Percentiles rank a stretch among this genome's conserved stretches.
These are phyloP conservation scores for Clepsis dumicolana DNA, from an alignment of 2,888 invertebrate species.

Conservation along the genomic window DNA sequence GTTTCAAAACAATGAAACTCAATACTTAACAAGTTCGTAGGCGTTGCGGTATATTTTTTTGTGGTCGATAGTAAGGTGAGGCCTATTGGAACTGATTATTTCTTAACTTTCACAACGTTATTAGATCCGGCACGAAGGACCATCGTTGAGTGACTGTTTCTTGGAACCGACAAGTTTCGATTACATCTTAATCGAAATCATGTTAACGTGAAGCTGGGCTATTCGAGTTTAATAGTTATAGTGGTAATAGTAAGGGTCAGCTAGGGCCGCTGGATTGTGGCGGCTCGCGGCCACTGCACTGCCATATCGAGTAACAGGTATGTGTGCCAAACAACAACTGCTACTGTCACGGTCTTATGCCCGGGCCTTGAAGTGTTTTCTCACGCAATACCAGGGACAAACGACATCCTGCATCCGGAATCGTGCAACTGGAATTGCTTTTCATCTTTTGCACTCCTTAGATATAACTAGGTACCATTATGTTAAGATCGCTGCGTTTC, in stretches of 20 bases:
- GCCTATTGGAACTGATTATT: slow-evolving; percentile 13
- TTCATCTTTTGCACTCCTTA: background rate
- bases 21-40: slow-evolving; percentile 57
- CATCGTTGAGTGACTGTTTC: background rate
- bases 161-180: background rate
- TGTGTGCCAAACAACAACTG: slow-evolving; percentile 80
- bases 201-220: background rate
- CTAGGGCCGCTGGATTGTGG: slow-evolving; percentile 67
- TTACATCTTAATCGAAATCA: background rate
- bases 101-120: slow-evolving; percentile 15
- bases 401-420: slow-evolving; percentile 17
- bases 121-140: slow-evolving; percentile 7
- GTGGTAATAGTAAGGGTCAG: background rate
- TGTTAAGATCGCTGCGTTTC: background rate
- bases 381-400: slow-evolving; percentile 18
- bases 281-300: slow-evolving; percentile 64
- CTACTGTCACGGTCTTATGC: slow-evolving; percentile 59
- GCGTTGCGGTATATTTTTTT: slow-evolving; percentile 13
- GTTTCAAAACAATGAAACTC: slow-evolving; percentile 48
- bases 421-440: background rate
- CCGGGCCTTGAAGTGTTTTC: slow-evolving; percentile 26
- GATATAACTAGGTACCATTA: background rate
- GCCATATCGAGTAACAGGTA: slow-evolving; percentile 78
- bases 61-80: slow-evolving; percentile 18
- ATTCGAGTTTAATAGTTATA: background rate